Conservation (phyloP, 2,888 invertebrate species). For the Mythimna lalbum region DNA sequence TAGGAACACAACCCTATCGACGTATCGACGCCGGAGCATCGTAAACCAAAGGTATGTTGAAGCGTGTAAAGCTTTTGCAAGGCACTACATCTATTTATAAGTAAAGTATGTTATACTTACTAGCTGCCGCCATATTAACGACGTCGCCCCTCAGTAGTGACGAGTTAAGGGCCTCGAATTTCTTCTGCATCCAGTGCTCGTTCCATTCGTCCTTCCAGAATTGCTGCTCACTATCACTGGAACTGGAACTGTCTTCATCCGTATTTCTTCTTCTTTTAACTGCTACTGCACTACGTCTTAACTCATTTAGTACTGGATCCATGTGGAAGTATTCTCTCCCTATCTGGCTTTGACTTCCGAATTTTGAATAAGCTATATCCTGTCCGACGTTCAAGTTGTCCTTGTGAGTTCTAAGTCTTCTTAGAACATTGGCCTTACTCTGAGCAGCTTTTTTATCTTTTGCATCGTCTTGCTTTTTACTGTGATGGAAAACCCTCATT, state of each 20-base stretch:
- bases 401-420: conserved; percentile 37
- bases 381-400: conserved; percentile 24
- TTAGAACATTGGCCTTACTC: conserved; percentile 35
- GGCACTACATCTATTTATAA: neutral
- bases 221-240: conserved; percentile 47
- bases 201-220: conserved; percentile 72
- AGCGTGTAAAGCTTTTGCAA: neutral
- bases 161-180: conserved; percentile 75
- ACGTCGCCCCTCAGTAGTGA: conserved; percentile 71
- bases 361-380: conserved; percentile 20
- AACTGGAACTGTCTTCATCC: neutral
- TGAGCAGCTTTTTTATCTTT: conserved; percentile 36
- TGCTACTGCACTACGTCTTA: conserved; percentile 45
- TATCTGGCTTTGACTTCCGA: neutral
- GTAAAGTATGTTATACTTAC: conserved; percentile 65
- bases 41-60: too few species aligned
- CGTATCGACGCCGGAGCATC: too few species aligned
- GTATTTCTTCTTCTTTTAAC: conserved; percentile 4
- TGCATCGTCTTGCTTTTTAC: conserved; percentile 23
- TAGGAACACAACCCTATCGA: too few species aligned
- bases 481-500: conserved; percentile 8
- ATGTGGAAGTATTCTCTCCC: conserved; percentile 61
- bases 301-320: conserved; percentile 73
- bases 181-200: conserved; percentile 73
- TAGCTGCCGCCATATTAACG: conserved; percentile 84